These are phyloP conservation scores for Columbina picui DNA, from an alignment of 2,113 vertebrate species.

Conservation along the genomic window DNA sequence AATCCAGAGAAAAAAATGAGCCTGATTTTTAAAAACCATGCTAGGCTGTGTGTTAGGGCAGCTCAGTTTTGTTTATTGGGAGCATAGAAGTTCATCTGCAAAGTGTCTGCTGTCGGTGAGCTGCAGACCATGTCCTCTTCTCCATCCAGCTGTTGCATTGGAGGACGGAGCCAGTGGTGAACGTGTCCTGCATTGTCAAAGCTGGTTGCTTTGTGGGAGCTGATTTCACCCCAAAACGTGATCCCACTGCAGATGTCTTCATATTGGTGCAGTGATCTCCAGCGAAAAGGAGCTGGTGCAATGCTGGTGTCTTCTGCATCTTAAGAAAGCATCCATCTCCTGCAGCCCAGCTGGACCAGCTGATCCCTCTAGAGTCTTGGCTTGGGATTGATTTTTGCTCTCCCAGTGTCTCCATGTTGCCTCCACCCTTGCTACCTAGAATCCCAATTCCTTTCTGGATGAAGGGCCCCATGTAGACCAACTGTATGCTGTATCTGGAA, in stretches of 20 bases:
- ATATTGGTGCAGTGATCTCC: accelerated
- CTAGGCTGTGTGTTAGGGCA: accelerated
- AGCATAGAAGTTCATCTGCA: not conserved
- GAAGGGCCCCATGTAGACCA: not conserved
- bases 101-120: not conserved
- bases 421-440: not conserved
- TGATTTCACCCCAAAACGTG: not conserved
- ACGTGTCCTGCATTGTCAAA: not conserved
- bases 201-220: not conserved
- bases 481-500: not conserved
- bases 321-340: not conserved
- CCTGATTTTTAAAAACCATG: not conserved
- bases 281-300: accelerated
- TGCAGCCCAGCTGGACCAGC: not conserved
- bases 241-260: not conserved
- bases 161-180: not conserved
- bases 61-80: not conserved
- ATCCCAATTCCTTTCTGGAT: not conserved
- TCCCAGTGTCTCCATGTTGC: not conserved
- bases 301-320: not conserved
- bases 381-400: not conserved
- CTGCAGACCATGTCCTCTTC: not conserved
- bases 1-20: not conserved
- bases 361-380: not conserved
- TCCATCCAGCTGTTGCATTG: not conserved